Percentiles rank a stretch among this genome's conserved stretches.
Conservation (phyloP, 2,797 vertebrate species). For the Staurois parvus region DNA sequence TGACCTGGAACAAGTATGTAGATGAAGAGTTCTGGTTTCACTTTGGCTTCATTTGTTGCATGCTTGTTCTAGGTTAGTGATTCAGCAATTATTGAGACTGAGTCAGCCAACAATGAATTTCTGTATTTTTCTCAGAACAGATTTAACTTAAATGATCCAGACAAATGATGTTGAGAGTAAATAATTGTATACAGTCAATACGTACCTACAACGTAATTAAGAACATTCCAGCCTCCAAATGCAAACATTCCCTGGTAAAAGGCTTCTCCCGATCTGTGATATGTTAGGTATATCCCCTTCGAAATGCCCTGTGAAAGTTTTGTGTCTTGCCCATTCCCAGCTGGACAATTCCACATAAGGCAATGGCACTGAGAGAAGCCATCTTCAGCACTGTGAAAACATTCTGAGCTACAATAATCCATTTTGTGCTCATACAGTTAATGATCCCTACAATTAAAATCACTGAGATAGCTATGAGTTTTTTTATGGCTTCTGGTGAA, state of each 20-base stretch:
- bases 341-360: constrained; percentile 65
- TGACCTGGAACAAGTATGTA: too few relatives aligned
- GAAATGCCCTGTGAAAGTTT: constrained; percentile 69
- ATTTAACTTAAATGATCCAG: neutral
- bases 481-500: constrained; percentile 68
- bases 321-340: constrained; percentile 63
- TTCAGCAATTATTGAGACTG: too few relatives aligned
- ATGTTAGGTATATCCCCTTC: constrained; percentile 64
- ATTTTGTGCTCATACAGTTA: constrained; percentile 68
- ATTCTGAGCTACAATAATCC: constrained; percentile 69
- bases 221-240: constrained; percentile 69
- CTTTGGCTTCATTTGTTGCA: too few relatives aligned
- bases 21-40: too few relatives aligned
- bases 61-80: too few relatives aligned
- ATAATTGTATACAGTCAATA: neutral
- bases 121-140: too few relatives aligned
- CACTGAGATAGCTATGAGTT: constrained; percentile 69
- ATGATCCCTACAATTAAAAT: constrained; percentile 72
- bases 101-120: too few relatives aligned
- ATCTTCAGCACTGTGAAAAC: constrained; percentile 72
- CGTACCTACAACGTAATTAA: constrained; percentile 75
- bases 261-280: constrained; percentile 68
- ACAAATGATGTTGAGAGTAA: neutral
- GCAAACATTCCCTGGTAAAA: constrained; percentile 76
- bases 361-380: constrained; percentile 67